A percentile compares a stretch with the other conserved stretches of the same genome.
These are phyloP conservation scores for Ypsolopha scabrella DNA, from an alignment of 2,888 invertebrate species.

Conservation along the genomic window DNA sequence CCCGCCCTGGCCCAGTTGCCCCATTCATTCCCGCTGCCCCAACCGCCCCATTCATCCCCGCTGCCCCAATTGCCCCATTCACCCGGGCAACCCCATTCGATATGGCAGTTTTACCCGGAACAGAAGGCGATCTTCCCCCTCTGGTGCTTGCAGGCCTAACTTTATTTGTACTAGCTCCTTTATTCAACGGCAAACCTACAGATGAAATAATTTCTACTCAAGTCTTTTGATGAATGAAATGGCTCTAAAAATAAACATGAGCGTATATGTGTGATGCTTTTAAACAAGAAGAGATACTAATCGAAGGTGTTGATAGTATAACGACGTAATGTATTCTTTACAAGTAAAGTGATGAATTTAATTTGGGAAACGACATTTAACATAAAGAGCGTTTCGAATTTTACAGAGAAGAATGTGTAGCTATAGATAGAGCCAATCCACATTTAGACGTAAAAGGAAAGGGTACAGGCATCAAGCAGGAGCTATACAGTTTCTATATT, in stretches of 20 bases:
- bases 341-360: too few species aligned
- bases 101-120: slow-evolving; percentile 45
- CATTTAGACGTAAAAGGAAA: slow-evolving; percentile 25
- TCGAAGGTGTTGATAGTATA: too few species aligned
- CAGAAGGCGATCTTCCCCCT: slow-evolving; percentile 58
- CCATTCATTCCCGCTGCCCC: background rate
- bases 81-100: slow-evolving; percentile 16
- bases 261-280: too few species aligned
- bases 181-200: slow-evolving; percentile 76
- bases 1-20: slow-evolving; percentile 24
- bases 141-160: slow-evolving; percentile 66
- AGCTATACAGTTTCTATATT: too few species aligned
- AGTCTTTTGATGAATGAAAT: background rate
- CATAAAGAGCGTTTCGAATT: too few species aligned
- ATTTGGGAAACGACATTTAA: too few species aligned
- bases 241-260: too few species aligned
- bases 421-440: slow-evolving; percentile 11
- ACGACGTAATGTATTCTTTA: too few species aligned
- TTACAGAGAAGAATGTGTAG: too few species aligned
- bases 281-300: too few species aligned
- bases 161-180: slow-evolving; percentile 69
- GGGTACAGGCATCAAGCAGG: slow-evolving; percentile 54
- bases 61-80: slow-evolving; percentile 18
- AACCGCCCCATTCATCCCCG: background rate
- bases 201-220: slow-evolving; percentile 31